A percentile compares a stretch with the other conserved stretches of the same genome.
phyloP scores from a whole-genome alignment of 92 coral and sea anemone species.

The Montipora capitata region DNA sequence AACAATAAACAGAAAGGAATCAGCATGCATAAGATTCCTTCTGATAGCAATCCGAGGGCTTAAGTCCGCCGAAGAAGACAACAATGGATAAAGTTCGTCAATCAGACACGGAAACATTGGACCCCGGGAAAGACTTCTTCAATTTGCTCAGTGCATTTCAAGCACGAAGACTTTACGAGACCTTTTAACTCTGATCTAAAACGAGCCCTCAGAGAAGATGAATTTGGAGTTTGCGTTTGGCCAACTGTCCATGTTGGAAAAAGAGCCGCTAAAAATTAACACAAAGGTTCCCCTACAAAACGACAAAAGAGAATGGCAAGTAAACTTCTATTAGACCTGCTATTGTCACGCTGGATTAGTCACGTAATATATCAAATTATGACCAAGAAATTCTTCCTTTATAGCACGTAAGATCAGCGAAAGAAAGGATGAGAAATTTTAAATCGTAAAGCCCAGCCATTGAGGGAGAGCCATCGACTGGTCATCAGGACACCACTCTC shows the following conservation, averaged over 20 bases:
- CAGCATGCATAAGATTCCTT: too few species aligned
- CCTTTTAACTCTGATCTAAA: conserved; percentile 2
- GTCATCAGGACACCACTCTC: conserved; percentile 3
- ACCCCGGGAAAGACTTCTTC: too few species aligned
- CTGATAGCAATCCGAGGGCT: too few species aligned
- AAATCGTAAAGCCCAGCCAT: background rate
- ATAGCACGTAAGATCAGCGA: background rate
- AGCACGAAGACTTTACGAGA: background rate
- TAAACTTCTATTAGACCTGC: too few species aligned
- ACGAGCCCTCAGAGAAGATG: conserved; percentile 6
- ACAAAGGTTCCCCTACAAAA: background rate
- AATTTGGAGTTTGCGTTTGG: conserved; percentile 9
- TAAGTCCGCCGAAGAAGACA: too few species aligned
- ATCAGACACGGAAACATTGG: too few species aligned
- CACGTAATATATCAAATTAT: background rate
- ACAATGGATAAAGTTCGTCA: too few species aligned
- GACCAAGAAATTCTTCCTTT: conserved; percentile 1
- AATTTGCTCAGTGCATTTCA: too few species aligned
- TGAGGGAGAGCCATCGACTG: too few species aligned
- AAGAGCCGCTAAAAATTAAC: background rate
- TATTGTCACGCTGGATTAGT: background rate
- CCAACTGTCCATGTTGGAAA: conserved; percentile 3
- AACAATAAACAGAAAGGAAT: too few species aligned
- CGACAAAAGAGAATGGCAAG: conserved; percentile 10
- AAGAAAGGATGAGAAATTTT: background rate